Conservation (phyloP, 1,140 invertebrate species). For the Drosophila pachea region DNA sequence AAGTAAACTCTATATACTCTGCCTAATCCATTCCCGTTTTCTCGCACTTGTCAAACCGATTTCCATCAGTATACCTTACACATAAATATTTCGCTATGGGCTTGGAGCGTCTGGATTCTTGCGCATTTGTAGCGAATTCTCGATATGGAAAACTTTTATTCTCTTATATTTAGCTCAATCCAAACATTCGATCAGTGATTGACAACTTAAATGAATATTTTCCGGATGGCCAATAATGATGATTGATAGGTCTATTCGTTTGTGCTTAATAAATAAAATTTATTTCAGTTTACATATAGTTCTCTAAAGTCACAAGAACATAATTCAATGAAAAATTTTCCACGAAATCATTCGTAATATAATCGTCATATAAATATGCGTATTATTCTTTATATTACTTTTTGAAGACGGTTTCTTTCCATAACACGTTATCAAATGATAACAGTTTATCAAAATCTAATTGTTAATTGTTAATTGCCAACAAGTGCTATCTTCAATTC, state of each 20-base stretch:
- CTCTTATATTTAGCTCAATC: conserved; percentile 30
- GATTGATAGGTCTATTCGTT: conserved; percentile 49
- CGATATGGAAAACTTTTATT: conserved; percentile 14
- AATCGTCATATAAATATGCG: not conserved
- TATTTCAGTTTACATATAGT: not conserved
- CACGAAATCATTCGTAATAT: too few relatives aligned
- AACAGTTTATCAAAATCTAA: conserved; percentile 8
- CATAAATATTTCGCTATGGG: conserved; percentile 6
- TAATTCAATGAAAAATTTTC: not conserved
- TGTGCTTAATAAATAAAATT: conserved; percentile 21
- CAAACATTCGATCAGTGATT: conserved; percentile 39
- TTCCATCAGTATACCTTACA: not conserved
- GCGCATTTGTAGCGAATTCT: conserved; percentile 3
- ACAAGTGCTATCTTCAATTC: not conserved
- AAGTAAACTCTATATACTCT: not conserved
- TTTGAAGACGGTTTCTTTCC: not conserved
- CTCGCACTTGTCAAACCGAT: conserved; percentile 5
- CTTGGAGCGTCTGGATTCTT: conserved; percentile 1
- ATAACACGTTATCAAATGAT: conserved; percentile 10
- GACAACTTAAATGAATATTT: conserved; percentile 46
- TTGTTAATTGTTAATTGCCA: not conserved
- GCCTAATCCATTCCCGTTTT: conserved; percentile 1
- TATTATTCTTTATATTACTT: not conserved
- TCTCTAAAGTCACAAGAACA: not conserved
- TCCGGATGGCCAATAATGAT: conserved; percentile 34